Conservation (phyloP, 1,140 invertebrate species). For the Drosophila nebulosa region DNA sequence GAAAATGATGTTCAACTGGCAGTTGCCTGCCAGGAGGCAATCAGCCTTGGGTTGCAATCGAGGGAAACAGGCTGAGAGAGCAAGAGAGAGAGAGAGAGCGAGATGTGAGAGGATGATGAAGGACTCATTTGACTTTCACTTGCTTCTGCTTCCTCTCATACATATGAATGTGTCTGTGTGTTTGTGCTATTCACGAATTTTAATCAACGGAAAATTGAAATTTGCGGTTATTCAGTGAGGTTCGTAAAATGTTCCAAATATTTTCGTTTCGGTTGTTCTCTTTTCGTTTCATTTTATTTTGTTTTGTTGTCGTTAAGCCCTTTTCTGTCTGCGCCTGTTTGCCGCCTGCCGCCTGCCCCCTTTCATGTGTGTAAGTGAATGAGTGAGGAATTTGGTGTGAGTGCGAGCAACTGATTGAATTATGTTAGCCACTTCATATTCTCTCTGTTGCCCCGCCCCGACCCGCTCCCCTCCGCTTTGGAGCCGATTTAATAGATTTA, state of each 20-base stretch:
- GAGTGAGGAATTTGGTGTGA: constrained; percentile 5
- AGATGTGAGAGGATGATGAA: constrained; percentile 3
- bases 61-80: neutral
- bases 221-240: constrained; percentile 47
- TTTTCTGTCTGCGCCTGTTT: neutral
- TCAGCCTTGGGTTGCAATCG: neutral
- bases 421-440: constrained; percentile 31
- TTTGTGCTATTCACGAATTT: constrained; percentile 64
- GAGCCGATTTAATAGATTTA: constrained; percentile 51
- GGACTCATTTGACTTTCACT: constrained; percentile 40
- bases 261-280: constrained; percentile 5
- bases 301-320: constrained; percentile 14
- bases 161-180: constrained; percentile 14
- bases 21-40: constrained; percentile 17
- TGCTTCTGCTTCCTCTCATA: constrained; percentile 29
- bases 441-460: neutral
- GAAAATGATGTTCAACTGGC: constrained; percentile 43
- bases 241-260: constrained; percentile 16
- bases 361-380: neutral
- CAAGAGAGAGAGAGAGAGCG: neutral
- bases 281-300: constrained; percentile 10
- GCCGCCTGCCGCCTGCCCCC: neutral
- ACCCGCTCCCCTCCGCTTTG: no score
- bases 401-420: constrained; percentile 53
- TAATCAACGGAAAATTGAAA: constrained; percentile 72